phyloP scores from a whole-genome alignment of 2,888 invertebrate genomes.

The Xylota segnis region DNA sequence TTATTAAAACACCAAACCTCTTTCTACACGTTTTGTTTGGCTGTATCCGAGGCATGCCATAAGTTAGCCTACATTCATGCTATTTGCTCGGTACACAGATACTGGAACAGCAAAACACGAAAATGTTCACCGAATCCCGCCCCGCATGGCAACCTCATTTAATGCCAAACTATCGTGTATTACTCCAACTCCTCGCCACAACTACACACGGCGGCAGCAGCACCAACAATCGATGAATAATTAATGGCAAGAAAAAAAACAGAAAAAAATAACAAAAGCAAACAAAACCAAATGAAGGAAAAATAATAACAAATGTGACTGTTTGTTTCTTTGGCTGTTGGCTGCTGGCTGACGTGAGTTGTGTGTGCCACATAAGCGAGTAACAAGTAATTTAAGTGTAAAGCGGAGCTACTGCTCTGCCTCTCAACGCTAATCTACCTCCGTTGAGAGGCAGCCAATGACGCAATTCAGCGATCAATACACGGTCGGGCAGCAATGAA shows the following conservation, averaged over 20 bases:
- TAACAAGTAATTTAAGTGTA: slow-evolving; percentile 55
- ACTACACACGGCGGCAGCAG: background rate
- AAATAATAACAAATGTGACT: slow-evolving; percentile 30
- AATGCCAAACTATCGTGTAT: slow-evolving; percentile 51
- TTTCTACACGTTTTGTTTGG: slow-evolving; percentile 16
- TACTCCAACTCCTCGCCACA: slow-evolving; percentile 17
- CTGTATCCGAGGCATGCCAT: slow-evolving; percentile 20
- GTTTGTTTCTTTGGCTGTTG: slow-evolving; percentile 7
- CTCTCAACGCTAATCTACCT: slow-evolving; percentile 31
- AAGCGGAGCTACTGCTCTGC: slow-evolving; percentile 24
- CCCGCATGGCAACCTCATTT: slow-evolving; percentile 31
- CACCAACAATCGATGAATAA: slow-evolving; percentile 60
- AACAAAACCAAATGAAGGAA: slow-evolving; percentile 15
- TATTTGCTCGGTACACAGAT: slow-evolving; percentile 16
- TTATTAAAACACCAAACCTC: slow-evolving; percentile 16
- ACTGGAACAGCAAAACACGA: slow-evolving; percentile 17
- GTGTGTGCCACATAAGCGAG: slow-evolving; percentile 52
- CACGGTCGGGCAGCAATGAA: slow-evolving; percentile 1
- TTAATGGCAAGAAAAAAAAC: slow-evolving; percentile 54
- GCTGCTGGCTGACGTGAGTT: background rate
- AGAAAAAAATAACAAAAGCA: slow-evolving; percentile 11
- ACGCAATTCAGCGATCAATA: slow-evolving; percentile 58
- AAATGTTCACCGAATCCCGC: slow-evolving; percentile 5
- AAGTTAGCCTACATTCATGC: slow-evolving; percentile 40
- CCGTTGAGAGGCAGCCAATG: slow-evolving; percentile 46